These are phyloP conservation scores for Papilio gigon DNA, from an alignment of 2,888 invertebrate genomes.

Conservation along the genomic window DNA sequence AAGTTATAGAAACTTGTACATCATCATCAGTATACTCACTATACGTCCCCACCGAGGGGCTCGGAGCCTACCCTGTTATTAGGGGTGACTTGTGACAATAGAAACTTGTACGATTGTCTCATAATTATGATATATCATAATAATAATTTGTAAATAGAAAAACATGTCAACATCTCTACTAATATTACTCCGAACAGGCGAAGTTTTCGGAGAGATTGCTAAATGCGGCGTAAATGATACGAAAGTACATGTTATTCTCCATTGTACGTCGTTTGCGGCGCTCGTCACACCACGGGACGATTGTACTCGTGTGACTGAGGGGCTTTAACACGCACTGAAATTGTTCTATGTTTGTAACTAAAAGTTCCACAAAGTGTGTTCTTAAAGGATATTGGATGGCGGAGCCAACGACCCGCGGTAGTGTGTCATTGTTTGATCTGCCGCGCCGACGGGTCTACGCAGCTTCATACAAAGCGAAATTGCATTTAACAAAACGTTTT, in stretches of 20 bases:
- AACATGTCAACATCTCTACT: not conserved
- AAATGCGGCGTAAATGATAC: conserved; percentile 14
- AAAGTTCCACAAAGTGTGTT: conserved; percentile 9
- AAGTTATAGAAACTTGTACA: too few species aligned
- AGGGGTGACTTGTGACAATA: too few species aligned
- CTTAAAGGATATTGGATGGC: conserved; percentile 33
- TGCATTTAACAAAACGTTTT: not conserved
- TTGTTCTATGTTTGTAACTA: conserved; percentile 9
- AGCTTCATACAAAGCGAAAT: too few species aligned
- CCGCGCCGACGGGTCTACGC: too few species aligned
- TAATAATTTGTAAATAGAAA: not conserved
- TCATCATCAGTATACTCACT: too few species aligned
- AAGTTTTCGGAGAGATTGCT: not conserved
- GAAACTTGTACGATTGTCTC: not conserved
- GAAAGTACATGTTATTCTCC: not conserved
- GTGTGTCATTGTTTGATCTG: conserved; percentile 11
- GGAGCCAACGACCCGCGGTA: conserved; percentile 16
- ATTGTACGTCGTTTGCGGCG: not conserved
- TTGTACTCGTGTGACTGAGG: not conserved
- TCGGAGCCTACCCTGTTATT: too few species aligned
- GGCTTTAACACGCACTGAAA: conserved; percentile 5
- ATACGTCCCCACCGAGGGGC: too few species aligned
- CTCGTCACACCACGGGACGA: not conserved
- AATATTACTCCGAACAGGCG: not conserved
- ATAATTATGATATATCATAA: not conserved